These are phyloP conservation scores for Steromphala cineraria DNA, from an alignment of 2,888 invertebrate species.

Conservation along the genomic window DNA sequence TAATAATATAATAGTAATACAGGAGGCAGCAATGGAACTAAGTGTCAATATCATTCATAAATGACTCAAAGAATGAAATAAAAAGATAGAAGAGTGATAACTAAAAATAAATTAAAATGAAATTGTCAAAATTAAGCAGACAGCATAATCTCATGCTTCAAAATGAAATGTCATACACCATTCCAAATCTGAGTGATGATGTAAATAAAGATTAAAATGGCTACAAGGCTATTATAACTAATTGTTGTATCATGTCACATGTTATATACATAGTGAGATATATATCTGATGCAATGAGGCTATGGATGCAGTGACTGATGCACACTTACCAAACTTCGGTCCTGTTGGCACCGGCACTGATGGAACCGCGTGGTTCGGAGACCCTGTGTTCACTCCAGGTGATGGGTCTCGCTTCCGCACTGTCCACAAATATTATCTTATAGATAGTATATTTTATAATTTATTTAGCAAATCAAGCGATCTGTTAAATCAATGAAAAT, in stretches of 20 bases:
- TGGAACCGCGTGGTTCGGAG: slow-evolving; percentile 47
- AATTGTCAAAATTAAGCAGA: neutral
- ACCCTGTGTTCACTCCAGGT: slow-evolving; percentile 88
- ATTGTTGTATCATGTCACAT: neutral
- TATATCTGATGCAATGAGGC: neutral
- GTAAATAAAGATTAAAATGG: slow-evolving; percentile 9
- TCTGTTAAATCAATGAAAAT: too few species aligned
- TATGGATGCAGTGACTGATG: neutral
- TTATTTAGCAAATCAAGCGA: too few species aligned
- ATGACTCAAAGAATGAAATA: neutral
- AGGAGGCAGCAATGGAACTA: slow-evolving; percentile 4
- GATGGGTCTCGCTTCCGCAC: slow-evolving; percentile 90
- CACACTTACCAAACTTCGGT: slow-evolving; percentile 76
- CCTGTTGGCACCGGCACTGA: slow-evolving; percentile 66
- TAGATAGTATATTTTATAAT: too few species aligned
- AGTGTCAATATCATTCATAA: slow-evolving; percentile 3
- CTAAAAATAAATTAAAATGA: neutral
- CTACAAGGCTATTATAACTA: slow-evolving; percentile 5
- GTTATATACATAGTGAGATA: too few species aligned
- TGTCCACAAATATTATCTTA: slow-evolving; percentile 20
- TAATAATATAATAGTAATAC: too few species aligned
- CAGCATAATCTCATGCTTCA: neutral
- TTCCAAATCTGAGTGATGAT: slow-evolving; percentile 1
- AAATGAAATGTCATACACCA: neutral
- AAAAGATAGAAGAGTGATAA: slow-evolving; percentile 2